These are phyloP conservation scores for Erannis defoliaria DNA, from an alignment of 2,888 invertebrate species.

Conservation along the genomic window DNA sequence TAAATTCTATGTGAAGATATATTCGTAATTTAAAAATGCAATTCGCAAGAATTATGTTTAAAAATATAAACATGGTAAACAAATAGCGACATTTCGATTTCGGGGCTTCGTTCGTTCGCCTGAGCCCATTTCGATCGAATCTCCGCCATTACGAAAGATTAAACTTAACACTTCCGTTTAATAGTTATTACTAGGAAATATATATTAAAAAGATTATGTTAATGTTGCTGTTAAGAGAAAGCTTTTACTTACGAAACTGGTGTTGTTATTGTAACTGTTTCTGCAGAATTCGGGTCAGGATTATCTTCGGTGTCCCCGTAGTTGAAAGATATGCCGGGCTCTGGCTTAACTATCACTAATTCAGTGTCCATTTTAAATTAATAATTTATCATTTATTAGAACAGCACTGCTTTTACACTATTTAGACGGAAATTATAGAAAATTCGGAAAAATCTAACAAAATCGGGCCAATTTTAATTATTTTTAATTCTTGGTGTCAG, in stretches of 20 bases:
- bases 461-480: not conserved
- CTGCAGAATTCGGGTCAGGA: not conserved
- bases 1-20: not conserved
- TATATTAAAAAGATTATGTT: not conserved
- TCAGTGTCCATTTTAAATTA: conserved; percentile 20
- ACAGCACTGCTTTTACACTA: conserved; percentile 8
- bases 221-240: not conserved
- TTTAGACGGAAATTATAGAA: not conserved
- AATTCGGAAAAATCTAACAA: not conserved
- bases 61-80: too few species aligned
- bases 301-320: not conserved
- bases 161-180: not conserved
- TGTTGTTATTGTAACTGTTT: not conserved
- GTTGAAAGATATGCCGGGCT: conserved; percentile 16
- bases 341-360: conserved; percentile 24
- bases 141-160: conserved; percentile 28
- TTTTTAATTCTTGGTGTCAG: too few species aligned
- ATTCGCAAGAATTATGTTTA: too few species aligned
- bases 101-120: conserved; percentile 8
- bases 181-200: too few species aligned
- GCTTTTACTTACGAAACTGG: conserved; percentile 4
- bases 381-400: not conserved
- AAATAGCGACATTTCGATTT: too few species aligned
- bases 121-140: conserved; percentile 29
- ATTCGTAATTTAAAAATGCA: not conserved